A percentile compares a stretch with the other conserved stretches of the same genome.
phyloP scores from a whole-genome alignment of 64 coral and sea anemone species.

The Anthopleura sola region DNA sequence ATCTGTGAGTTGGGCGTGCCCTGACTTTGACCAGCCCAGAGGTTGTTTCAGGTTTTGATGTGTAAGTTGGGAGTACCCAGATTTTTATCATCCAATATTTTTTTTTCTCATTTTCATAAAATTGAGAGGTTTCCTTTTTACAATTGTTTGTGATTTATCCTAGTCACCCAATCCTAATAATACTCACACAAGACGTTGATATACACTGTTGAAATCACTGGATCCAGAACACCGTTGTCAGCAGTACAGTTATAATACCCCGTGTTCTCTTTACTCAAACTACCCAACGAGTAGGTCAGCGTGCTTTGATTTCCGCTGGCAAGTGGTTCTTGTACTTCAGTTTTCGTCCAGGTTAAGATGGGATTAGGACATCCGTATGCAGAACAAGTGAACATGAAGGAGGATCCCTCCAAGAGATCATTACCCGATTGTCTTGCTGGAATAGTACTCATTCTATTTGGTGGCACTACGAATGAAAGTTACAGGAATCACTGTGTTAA shows the following conservation, averaged over 20 bases:
- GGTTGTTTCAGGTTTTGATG: no score
- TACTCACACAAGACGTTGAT: neutral
- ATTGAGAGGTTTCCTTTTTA: no score
- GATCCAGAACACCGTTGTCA: neutral
- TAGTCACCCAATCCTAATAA: no score
- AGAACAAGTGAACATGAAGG: neutral
- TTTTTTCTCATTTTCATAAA: no score
- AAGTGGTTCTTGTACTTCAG: neutral
- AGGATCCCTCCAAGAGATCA: neutral
- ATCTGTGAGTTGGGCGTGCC: no score
- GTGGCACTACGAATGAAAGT: neutral
- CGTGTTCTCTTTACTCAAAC: neutral
- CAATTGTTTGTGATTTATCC: no score
- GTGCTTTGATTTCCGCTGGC: neutral
- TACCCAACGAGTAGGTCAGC: neutral
- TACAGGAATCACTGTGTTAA: no score
- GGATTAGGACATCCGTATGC: neutral
- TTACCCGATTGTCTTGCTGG: neutral
- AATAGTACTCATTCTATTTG: neutral
- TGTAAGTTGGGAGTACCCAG: no score
- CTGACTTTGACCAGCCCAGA: no score
- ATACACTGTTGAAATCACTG: neutral
- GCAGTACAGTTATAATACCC: neutral
- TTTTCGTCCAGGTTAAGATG: neutral
- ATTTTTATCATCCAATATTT: no score